Conservation (phyloP, 2,888 invertebrate genomes). For the Meiosimyza platycephala region DNA sequence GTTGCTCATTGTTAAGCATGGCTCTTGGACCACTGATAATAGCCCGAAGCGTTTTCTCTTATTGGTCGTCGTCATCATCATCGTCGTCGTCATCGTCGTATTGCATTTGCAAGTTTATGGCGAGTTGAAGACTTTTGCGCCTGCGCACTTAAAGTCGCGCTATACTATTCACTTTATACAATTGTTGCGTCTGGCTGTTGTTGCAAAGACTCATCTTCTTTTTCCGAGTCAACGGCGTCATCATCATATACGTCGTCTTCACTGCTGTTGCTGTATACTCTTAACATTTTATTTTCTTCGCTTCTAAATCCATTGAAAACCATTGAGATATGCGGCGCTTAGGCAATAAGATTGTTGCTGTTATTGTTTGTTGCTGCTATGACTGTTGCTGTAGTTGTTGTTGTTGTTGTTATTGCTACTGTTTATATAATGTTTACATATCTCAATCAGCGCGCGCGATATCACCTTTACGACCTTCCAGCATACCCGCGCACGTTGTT, state of each 20-base stretch:
- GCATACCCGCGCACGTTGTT: neutral
- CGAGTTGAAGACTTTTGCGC: no score
- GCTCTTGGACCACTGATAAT: no score
- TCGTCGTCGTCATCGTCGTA: no score
- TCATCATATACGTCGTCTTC: neutral
- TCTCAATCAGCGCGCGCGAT: constrained; percentile 41
- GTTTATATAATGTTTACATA: constrained; percentile 37
- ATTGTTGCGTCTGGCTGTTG: no score
- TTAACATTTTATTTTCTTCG: neutral
- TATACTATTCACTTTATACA: no score
- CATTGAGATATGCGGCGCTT: constrained; percentile 16
- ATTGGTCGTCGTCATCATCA: no score
- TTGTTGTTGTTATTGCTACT: constrained; percentile 28
- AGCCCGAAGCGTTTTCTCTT: no score
- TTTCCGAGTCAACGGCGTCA: neutral
- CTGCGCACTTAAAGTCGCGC: no score
- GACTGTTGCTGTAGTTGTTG: constrained; percentile 25
- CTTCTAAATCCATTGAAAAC: constrained; percentile 17
- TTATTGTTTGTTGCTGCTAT: constrained; percentile 38
- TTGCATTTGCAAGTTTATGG: no score
- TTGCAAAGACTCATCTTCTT: no score
- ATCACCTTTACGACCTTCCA: constrained; percentile 49
- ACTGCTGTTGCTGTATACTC: neutral
- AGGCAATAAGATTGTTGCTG: constrained; percentile 17
- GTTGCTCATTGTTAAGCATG: no score